phyloP scores from a whole-genome alignment of 1,140 invertebrate genomes.

The Drosophila virilis region DNA sequence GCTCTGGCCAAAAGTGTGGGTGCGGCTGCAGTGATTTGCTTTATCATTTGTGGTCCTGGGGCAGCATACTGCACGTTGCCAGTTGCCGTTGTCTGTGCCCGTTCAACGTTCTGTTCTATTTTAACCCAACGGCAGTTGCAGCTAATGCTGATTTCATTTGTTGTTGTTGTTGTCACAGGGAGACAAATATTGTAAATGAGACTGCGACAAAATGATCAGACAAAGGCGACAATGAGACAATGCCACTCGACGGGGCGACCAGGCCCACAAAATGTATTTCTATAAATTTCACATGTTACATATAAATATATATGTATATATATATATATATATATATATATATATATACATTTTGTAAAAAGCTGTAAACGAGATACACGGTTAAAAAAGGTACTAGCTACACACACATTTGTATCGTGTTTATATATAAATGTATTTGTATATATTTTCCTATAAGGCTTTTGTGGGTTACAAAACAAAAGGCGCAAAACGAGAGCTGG shows the following conservation, averaged over 20 bases:
- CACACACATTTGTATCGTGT: background rate
- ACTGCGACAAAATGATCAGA: slow-evolving; percentile 75
- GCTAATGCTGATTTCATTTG: slow-evolving; percentile 70
- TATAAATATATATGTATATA: background rate
- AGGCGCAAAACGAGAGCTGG: slow-evolving; percentile 33
- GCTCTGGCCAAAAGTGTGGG: background rate
- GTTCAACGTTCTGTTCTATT: slow-evolving; percentile 16
- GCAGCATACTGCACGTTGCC: slow-evolving; percentile 44
- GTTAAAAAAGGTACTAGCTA: slow-evolving; percentile 33
- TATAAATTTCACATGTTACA: slow-evolving; percentile 3
- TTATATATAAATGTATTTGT: background rate
- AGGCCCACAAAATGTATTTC: slow-evolving; percentile 27
- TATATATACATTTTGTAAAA: slow-evolving; percentile 52
- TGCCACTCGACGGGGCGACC: slow-evolving; percentile 25
- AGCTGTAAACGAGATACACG: slow-evolving; percentile 60
- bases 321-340: background rate
- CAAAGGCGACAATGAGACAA: slow-evolving; percentile 61
- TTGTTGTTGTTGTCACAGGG: slow-evolving; percentile 21
- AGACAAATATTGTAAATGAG: slow-evolving; percentile 78
- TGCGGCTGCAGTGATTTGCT: slow-evolving; percentile 56
- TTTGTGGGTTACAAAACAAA: slow-evolving; percentile 47
- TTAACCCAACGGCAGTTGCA: slow-evolving; percentile 49
- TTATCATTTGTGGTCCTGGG: slow-evolving; percentile 69
- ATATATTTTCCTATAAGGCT: slow-evolving; percentile 25
- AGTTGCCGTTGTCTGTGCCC: slow-evolving; percentile 32